A percentile compares a stretch with the other conserved stretches of the same genome.
Conservation (phyloP, 2,113 vertebrate genomes). For the Ceuthmochares aereus region DNA sequence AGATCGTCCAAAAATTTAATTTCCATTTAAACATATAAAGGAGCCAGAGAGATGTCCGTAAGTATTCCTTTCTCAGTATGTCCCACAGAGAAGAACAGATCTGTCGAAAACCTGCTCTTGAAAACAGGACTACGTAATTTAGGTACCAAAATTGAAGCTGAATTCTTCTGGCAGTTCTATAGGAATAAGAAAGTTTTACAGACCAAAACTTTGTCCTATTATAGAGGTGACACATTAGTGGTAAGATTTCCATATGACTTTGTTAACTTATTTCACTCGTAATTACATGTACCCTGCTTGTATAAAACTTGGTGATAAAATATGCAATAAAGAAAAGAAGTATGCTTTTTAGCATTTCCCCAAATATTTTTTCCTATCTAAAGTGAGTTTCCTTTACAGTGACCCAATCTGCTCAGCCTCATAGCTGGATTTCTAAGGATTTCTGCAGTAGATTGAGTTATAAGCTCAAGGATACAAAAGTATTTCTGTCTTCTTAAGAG, state of each 20-base stretch:
- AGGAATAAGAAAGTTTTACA: neutral
- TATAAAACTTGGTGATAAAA: neutral
- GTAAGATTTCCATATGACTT: neutral
- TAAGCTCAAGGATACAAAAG: neutral
- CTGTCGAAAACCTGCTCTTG: neutral
- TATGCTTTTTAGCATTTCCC: neutral
- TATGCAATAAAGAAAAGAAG: neutral
- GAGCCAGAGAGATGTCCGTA: neutral
- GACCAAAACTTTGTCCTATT: neutral
- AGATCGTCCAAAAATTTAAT: neutral
- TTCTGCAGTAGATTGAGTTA: slow-evolving; percentile 19
- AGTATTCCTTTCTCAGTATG: neutral
- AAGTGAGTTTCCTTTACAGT: neutral
- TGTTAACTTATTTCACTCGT: neutral
- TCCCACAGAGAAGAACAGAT: neutral
- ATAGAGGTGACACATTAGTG: neutral
- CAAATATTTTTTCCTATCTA: neutral
- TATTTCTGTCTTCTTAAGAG: neutral
- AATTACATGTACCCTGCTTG: neutral
- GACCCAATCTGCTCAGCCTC: neutral
- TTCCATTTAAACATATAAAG: neutral
- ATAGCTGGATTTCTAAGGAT: neutral
- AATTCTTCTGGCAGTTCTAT: neutral
- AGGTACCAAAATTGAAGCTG: neutral
- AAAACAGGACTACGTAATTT: neutral